A percentile compares a stretch with the other conserved stretches of the same genome.
Conservation (phyloP, 1,140 invertebrate genomes). For the Drosophila suzukii region DNA sequence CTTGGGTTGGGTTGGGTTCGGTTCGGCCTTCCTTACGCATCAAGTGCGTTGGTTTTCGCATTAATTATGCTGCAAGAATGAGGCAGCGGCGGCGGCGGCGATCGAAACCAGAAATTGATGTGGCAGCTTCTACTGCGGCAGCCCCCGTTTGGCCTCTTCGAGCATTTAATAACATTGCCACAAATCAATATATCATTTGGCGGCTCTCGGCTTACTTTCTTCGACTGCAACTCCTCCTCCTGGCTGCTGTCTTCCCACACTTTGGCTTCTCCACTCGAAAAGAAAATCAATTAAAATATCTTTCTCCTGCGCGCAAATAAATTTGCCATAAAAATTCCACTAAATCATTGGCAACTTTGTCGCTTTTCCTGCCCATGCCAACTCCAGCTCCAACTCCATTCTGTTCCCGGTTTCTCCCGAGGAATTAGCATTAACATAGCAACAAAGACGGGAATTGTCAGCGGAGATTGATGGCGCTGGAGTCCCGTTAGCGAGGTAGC, state of each 20-base stretch:
- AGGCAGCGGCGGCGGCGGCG: slow-evolving; percentile 31
- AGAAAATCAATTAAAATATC: slow-evolving; percentile 82
- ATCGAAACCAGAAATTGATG: slow-evolving; percentile 77
- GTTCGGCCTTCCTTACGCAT: slow-evolving; percentile 67
- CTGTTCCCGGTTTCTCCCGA: slow-evolving; percentile 39
- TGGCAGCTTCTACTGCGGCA: slow-evolving; percentile 66
- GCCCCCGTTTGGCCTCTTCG: slow-evolving; percentile 29
- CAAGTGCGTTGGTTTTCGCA: slow-evolving; percentile 82
- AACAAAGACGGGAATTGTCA: slow-evolving; percentile 47
- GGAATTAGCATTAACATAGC: slow-evolving; percentile 48
- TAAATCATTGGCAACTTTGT: slow-evolving; percentile 78
- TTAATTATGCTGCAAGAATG: slow-evolving; percentile 76
- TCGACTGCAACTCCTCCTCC: slow-evolving; percentile 35
- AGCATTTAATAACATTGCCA: slow-evolving; percentile 80
- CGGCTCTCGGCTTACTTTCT: slow-evolving; percentile 62
- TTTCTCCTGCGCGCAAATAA: slow-evolving; percentile 71
- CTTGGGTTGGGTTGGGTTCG: slow-evolving; percentile 30
- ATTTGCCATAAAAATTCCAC: slow-evolving; percentile 81
- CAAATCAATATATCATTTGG: slow-evolving; percentile 80
- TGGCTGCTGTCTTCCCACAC: slow-evolving; percentile 67
- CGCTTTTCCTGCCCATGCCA: slow-evolving; percentile 41
- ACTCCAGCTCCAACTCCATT: slow-evolving; percentile 19
- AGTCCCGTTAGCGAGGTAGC: slow-evolving; percentile 30
- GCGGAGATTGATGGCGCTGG: slow-evolving; percentile 40
- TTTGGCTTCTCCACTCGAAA: slow-evolving; percentile 46